Percentiles rank a stretch among this genome's conserved stretches.
Evolutionary conservation across 2,113 vertebrate species (phyloP).

Genomic region (Melanocharis versteri): DNA sequence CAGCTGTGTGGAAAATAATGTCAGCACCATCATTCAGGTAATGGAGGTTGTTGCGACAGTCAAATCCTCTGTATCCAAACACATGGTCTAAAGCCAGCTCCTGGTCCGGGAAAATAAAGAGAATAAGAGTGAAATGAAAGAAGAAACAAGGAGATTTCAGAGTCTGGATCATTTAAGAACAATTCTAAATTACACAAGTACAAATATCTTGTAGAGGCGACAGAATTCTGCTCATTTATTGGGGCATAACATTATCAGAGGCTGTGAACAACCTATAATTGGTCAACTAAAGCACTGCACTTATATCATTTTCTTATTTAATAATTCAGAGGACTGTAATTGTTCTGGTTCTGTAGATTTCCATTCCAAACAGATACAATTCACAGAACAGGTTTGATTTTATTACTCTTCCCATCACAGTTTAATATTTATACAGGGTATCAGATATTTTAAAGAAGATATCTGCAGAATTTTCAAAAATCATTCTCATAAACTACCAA

Average conservation of each 20-base stretch:
- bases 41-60: constrained; percentile 97
- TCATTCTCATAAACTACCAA: neutral
- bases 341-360: neutral
- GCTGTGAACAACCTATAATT: neutral
- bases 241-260: neutral
- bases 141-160: neutral
- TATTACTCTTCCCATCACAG: neutral
- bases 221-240: neutral
- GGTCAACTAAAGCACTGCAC: neutral
- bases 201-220: neutral
- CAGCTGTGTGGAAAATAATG: constrained; percentile 94
- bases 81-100: constrained; percentile 93
- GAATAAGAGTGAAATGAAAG: neutral
- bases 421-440: neutral
- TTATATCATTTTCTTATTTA: neutral
- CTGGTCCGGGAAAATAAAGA: constrained; percentile 59
- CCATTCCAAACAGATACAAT: neutral
- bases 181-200: neutral
- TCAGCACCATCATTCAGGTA: constrained; percentile 95
- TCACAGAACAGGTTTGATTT: neutral
- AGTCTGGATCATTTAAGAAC: neutral
- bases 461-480: neutral
- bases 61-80: constrained; percentile 94
- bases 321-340: neutral
- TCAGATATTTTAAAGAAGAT: neutral